These are phyloP conservation scores for Molossus molossus DNA, from an alignment of 2,797 vertebrate species.

Conservation along the genomic window DNA sequence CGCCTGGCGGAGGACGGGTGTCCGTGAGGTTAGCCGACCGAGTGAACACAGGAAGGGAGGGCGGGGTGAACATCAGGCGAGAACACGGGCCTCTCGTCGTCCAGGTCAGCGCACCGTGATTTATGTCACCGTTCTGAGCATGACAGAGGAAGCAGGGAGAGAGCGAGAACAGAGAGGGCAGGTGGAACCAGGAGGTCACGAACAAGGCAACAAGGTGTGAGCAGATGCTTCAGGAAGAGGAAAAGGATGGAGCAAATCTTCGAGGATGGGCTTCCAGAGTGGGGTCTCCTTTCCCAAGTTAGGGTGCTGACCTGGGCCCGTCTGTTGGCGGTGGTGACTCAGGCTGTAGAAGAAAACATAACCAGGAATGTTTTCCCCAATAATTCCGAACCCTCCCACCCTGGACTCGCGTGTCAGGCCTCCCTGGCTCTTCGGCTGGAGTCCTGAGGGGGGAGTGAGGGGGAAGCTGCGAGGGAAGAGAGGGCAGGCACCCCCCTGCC, in stretches of 20 bases:
- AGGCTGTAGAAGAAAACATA: background rate
- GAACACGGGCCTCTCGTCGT: background rate
- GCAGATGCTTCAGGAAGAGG: background rate
- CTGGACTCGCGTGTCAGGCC: background rate
- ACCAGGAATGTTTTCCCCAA: background rate
- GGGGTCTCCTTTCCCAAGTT: background rate
- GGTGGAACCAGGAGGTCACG: background rate
- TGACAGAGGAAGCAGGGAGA: background rate
- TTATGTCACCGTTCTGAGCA: background rate
- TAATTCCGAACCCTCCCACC: background rate
- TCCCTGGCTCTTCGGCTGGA: background rate
- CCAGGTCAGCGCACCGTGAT: fast-evolving
- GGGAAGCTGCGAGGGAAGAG: background rate
- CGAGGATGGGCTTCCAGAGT: background rate
- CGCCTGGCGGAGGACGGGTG: background rate
- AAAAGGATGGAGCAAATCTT: background rate
- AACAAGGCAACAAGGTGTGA: background rate
- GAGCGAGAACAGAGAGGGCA: fast-evolving
- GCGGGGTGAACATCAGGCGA: fast-evolving
- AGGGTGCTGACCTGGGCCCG: background rate
- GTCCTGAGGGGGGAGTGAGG: background rate
- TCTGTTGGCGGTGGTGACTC: background rate
- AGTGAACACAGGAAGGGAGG: background rate
- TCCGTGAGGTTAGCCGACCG: background rate
- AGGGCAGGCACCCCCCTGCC: no score